Base-by-base conservation (phyloP, 2,113 vertebrate species). In the Caloenas nicobarica region DNA sequence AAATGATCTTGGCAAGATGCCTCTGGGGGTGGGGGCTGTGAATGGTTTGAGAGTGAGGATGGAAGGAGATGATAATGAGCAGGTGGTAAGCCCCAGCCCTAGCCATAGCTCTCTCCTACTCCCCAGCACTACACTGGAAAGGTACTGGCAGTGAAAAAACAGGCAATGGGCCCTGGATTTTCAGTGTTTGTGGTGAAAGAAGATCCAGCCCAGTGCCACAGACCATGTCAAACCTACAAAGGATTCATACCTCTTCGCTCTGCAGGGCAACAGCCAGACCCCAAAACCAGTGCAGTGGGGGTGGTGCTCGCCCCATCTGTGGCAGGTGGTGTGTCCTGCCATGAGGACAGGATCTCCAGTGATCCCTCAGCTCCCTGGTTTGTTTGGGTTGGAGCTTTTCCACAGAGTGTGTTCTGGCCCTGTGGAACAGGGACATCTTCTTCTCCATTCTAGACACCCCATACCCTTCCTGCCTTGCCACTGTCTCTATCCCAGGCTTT, bases 281-380 rank as follows among this genome's bases (percentile, higher is more conserved):
- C 21, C 18, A 42, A 40, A 72, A 33, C 0, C 0, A 4, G 17
- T 78, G 65, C 38, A 19, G 31, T 33, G 38, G 56, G 56, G 34
- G 48, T 11, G 16, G 29, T 88, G 48, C 8, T 91, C 36, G 56
- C 21, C 4, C 12, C 14, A 36, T 29, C 42, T 54, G 17, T 51
- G 38, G 28, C 60, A 66, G 42, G n/a, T 38, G 16, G 8, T 0
- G 0, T 60, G 33, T 51, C 21, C 36, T 70, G 50, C 33, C 5
- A 2, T 34, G 36, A 62, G 25, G 11, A 33, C 12, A 40, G 78
- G 40, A 40, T 81, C 11, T 66, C 28, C 12, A 36, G 29, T 50
- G 77, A 54, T 53, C 17, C 8, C 46, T 78, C 77, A 40, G 26
- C 19, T 81, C 16, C 29, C 34, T 53, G n/a, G 4, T 22, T 56